A percentile compares a stretch with the other conserved stretches of the same genome.
Conservation (phyloP, 1,140 invertebrate species). For the Tribolium madens region DNA sequence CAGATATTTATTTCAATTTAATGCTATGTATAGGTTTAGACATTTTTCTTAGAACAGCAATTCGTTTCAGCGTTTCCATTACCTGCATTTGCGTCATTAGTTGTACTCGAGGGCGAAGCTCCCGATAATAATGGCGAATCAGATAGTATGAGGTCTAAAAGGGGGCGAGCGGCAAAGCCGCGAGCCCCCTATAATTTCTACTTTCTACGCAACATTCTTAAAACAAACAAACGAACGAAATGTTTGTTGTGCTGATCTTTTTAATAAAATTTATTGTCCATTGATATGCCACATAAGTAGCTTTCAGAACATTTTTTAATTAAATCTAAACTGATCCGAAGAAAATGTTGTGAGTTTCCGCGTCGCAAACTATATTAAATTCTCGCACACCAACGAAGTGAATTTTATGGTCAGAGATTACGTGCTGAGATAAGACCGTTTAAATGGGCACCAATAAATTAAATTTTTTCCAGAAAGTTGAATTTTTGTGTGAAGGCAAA, state of each 20-base stretch:
- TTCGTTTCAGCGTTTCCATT: background rate
- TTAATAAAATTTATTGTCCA: slow-evolving; percentile 3
- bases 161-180: too few relatives aligned
- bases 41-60: background rate
- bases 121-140: too few relatives aligned
- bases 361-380: background rate
- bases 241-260: slow-evolving; percentile 13
- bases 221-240: too few relatives aligned
- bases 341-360: background rate
- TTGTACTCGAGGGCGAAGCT: too few relatives aligned
- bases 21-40: background rate
- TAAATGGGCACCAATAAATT: background rate
- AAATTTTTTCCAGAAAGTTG: background rate
- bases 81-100: too few relatives aligned
- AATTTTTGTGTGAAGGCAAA: slow-evolving; percentile 1
- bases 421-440: background rate
- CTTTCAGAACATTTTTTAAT: slow-evolving; percentile 1
- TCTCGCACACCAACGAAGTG: background rate
- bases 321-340: background rate
- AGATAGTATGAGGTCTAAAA: too few relatives aligned
- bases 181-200: too few relatives aligned
- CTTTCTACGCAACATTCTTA: too few relatives aligned
- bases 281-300: slow-evolving; percentile 4
- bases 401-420: slow-evolving; percentile 7
- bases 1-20: background rate